Evolutionary conservation across 2,888 invertebrate genomes (phyloP), one percentile per base, ranked within the genome.

Genomic region (Ophion ventricosus): DNA sequence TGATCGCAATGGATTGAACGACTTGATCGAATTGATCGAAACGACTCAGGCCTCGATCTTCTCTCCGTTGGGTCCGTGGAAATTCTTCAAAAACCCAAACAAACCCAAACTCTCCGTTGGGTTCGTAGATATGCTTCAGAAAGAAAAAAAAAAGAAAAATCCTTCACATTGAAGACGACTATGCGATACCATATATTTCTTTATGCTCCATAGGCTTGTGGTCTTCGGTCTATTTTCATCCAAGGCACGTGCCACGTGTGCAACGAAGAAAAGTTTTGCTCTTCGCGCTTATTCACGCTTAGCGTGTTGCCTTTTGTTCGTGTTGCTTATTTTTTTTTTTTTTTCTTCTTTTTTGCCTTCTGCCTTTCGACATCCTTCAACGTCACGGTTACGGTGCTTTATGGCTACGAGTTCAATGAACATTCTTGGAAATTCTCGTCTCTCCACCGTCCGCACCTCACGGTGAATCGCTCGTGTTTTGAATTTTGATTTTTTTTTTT

Each of bases 351-450:
- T 76, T 59, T 29, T 77, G 43, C 35, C 35, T 20, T n/a, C 70
- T 40, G 43, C 14, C 23, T 56, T 79, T 70, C 59, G 81, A 54
- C 29, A 84, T 84, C 69, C 26, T 70, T 84, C 81, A 78, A 75
- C 78, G 81, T 81, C 84, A 64, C 43, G 49, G 82, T 64, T 75
- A 59, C 66, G 80, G 26, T 40, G 57, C 70, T 61, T 59, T 73
- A 73, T 66, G 54, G 66, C 74, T 79, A 70, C 70, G 78, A 64
- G 84, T 72, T 84, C 84, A 84, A 84, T 84, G 81, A 84, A 77
- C 84, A 84, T 84, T 84, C 84, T 70, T 84, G 84, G 84, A 84
- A 84, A 78, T 81, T 80, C 43, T 43, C 64, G 25, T 64, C 66
- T 67, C 54, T 61, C n/a, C n/a, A n/a, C 66, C 76, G 59, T 57